A percentile compares a stretch with the other conserved stretches of the same genome.
phyloP scores from a whole-genome alignment of 2,797 vertebrate species.

The Lophius americanus region DNA sequence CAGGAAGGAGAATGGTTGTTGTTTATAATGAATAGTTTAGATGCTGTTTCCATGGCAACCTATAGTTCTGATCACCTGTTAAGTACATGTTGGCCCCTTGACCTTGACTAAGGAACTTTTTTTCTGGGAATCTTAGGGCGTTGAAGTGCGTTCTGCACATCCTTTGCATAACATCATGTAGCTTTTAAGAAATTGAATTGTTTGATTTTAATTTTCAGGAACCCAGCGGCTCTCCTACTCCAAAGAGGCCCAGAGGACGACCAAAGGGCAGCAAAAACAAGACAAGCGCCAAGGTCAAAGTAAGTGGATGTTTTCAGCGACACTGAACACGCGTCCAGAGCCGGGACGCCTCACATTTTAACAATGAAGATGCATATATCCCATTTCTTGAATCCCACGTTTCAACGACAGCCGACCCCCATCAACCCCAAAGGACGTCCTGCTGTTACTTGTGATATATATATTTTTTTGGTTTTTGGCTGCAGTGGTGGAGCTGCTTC shows the following conservation, averaged over 20 bases:
- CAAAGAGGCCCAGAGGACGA: constrained; percentile 92
- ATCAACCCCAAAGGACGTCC: constrained; percentile 57
- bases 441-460: constrained; percentile 56
- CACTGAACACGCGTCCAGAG: constrained; percentile 4
- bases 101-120: constrained; percentile 53
- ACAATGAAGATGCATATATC: not conserved
- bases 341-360: not conserved
- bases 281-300: constrained; percentile 85
- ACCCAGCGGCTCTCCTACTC: constrained; percentile 90
- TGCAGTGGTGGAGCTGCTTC: constrained; percentile 20
- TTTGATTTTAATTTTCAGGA: constrained; percentile 77
- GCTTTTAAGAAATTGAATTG: not conserved
- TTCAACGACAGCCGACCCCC: constrained; percentile 57
- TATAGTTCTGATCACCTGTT: constrained; percentile 61
- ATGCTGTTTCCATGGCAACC: constrained; percentile 32
- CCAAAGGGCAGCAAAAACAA: constrained; percentile 98
- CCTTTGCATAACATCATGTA: not conserved
- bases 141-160: not conserved
- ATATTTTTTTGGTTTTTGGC: constrained; percentile 13
- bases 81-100: constrained; percentile 53
- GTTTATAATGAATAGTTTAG: constrained; percentile 11
- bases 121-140: not conserved
- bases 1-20: constrained; percentile 17
- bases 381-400: constrained; percentile 15
- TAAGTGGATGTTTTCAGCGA: constrained; percentile 65